These are phyloP conservation scores for Colletes gigas DNA, from an alignment of 1,140 invertebrate species.

Conservation along the genomic window DNA sequence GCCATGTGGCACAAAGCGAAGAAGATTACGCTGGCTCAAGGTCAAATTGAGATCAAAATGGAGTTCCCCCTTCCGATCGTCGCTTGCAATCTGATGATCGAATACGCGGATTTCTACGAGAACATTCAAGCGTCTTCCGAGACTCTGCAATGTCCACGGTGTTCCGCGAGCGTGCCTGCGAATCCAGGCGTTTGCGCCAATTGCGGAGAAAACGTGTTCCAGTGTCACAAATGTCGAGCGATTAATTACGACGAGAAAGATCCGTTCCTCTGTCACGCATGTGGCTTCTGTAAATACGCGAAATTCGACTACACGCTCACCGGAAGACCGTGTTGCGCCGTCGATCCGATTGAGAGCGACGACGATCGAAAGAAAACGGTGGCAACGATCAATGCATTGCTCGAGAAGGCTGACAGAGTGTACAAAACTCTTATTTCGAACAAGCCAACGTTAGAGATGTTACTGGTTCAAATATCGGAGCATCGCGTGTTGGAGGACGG, in stretches of 20 bases:
- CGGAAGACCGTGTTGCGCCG: constrained; percentile 95
- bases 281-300: constrained; percentile 99
- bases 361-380: constrained; percentile 98
- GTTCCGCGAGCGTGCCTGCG: constrained; percentile 96
- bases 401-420: constrained; percentile 97
- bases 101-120: constrained; percentile 99
- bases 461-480: constrained; percentile 90
- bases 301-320: constrained; percentile 98
- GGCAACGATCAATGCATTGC: constrained; percentile 91
- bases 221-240: constrained; percentile 98
- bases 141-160: constrained; percentile 97
- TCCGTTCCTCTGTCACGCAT: constrained; percentile 98
- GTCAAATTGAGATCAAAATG: constrained; percentile 97
- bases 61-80: constrained; percentile 98
- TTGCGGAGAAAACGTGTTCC: constrained; percentile 99
- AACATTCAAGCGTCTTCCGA: constrained; percentile 89
- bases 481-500: constrained; percentile 85
- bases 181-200: constrained; percentile 98
- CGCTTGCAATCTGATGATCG: constrained; percentile 99
- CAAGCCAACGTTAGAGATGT: constrained; percentile 93
- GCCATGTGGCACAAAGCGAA: constrained; percentile 98
- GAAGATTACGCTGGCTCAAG: constrained; percentile 92
- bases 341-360: constrained; percentile 98
- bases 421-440: constrained; percentile 94
- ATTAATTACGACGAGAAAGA: constrained; percentile 99